Conservation (phyloP, 2,113 vertebrate genomes). For the Rhinopomastus cyanomelas region DNA sequence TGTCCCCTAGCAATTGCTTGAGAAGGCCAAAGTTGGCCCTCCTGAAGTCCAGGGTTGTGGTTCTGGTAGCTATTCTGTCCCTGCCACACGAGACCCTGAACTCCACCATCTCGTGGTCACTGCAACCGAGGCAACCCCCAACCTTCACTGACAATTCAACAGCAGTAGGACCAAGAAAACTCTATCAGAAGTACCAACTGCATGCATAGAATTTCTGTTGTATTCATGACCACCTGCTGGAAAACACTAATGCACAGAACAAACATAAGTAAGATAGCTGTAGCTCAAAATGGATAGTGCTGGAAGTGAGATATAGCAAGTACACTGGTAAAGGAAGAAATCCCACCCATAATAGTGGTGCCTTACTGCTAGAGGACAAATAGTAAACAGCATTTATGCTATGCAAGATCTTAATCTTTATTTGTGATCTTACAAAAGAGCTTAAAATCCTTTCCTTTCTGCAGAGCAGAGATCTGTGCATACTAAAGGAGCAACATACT, state of each 20-base stretch:
- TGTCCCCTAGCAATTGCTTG: too few species aligned
- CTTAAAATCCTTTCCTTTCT: slow-evolving; percentile 20
- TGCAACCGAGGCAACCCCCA: too few species aligned
- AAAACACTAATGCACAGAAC: slow-evolving; percentile 27
- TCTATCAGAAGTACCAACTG: neutral
- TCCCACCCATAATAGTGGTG: neutral
- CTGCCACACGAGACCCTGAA: too few species aligned
- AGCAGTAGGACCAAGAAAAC: slow-evolving; percentile 10
- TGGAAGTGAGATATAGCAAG: neutral
- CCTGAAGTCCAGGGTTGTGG: too few species aligned
- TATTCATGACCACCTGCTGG: neutral
- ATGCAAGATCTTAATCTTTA: slow-evolving; percentile 12
- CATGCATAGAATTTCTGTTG: slow-evolving; percentile 26
- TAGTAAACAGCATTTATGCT: neutral
- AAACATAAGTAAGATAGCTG: slow-evolving; percentile 8
- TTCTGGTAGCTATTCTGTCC: too few species aligned
- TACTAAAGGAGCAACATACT: neutral
- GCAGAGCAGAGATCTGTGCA: slow-evolving; percentile 26
- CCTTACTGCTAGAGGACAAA: neutral
- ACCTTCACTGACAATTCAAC: slow-evolving; percentile 51
- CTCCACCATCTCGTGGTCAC: too few species aligned
- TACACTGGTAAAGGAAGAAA: neutral
- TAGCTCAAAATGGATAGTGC: neutral
- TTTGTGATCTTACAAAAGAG: slow-evolving; percentile 17
- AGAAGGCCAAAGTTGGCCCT: too few species aligned